A percentile compares a stretch with the other conserved stretches of the same genome.
Evolutionary conservation across 2,113 vertebrate species (phyloP).

Genomic region (Rousettus leschenaultii): DNA sequence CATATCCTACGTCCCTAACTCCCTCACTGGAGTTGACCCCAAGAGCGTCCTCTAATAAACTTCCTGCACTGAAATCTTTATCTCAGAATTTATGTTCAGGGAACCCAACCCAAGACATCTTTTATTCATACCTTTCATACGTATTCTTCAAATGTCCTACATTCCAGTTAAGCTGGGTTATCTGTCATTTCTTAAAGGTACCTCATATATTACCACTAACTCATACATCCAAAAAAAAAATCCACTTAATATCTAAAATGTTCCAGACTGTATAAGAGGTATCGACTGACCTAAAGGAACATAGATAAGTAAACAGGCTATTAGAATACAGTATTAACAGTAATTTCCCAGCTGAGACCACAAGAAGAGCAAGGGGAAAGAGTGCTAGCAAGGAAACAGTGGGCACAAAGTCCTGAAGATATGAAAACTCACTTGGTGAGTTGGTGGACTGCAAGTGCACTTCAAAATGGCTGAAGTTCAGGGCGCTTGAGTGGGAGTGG

Average conservation of each 20-base stretch:
- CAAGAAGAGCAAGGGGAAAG: not conserved
- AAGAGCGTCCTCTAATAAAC: not conserved
- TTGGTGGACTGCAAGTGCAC: not conserved
- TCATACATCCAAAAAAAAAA: not conserved
- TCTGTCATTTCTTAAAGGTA: not conserved
- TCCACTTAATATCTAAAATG: not conserved
- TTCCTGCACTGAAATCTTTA: not conserved
- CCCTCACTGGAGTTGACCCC: not conserved
- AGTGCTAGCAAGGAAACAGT: not conserved
- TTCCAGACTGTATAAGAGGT: not conserved
- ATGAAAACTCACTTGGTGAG: not conserved
- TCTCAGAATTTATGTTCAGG: not conserved
- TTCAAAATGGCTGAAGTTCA: not conserved
- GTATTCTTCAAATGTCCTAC: not conserved
- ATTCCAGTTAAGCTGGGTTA: not conserved
- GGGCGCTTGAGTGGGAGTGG: not conserved
- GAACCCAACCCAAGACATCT: not conserved
- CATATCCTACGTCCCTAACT: not conserved
- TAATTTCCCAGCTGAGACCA: slow-evolving; percentile 5
- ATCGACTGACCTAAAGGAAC: not conserved
- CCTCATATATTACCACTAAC: not conserved
- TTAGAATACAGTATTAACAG: not conserved
- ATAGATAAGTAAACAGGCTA: not conserved
- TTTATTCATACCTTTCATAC: not conserved
- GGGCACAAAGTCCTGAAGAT: not conserved